A percentile compares a stretch with the other conserved stretches of the same genome.
Conservation (phyloP, 2,113 vertebrate species). For the Varanus salvator region DNA sequence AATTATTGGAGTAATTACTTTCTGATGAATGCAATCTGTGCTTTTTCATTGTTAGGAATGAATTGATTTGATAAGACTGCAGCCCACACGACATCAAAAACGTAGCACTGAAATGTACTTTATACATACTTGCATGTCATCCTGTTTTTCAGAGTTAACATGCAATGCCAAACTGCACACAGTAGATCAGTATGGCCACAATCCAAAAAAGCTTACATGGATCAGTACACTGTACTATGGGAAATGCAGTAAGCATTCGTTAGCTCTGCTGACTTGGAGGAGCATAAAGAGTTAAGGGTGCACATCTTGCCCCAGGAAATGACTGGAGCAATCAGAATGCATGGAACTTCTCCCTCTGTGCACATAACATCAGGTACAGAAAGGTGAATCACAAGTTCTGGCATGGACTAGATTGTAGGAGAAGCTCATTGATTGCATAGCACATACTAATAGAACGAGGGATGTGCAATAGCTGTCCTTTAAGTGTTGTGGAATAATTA, state of each 20-base stretch:
- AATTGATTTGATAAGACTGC: slow-evolving; percentile 11
- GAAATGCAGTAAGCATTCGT: not conserved
- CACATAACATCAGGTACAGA: not conserved
- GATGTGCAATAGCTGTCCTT: not conserved
- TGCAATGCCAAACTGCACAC: not conserved
- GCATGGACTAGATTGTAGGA: not conserved
- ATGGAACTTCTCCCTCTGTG: not conserved
- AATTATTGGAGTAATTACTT: slow-evolving; percentile 54
- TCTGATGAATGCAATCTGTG: slow-evolving; percentile 35
- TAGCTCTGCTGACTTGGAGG: too few relatives aligned
- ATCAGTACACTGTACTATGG: not conserved
- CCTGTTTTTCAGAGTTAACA: not conserved
- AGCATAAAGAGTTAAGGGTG: not conserved
- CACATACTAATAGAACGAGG: not conserved
- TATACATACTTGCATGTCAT: not conserved
- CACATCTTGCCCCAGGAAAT: not conserved
- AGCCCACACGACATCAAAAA: not conserved
- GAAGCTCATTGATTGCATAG: not conserved
- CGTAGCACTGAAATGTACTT: slow-evolving; percentile 15
- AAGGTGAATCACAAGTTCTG: not conserved
- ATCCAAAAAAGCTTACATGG: not conserved
- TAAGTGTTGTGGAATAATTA: not conserved
- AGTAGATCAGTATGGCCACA: not conserved
- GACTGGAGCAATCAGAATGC: not conserved
- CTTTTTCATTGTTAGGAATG: slow-evolving; percentile 39